Percentiles rank a stretch among this genome's conserved stretches.
phyloP scores from a whole-genome alignment of 2,888 invertebrate genomes.

The Gasteruption jaculator region DNA sequence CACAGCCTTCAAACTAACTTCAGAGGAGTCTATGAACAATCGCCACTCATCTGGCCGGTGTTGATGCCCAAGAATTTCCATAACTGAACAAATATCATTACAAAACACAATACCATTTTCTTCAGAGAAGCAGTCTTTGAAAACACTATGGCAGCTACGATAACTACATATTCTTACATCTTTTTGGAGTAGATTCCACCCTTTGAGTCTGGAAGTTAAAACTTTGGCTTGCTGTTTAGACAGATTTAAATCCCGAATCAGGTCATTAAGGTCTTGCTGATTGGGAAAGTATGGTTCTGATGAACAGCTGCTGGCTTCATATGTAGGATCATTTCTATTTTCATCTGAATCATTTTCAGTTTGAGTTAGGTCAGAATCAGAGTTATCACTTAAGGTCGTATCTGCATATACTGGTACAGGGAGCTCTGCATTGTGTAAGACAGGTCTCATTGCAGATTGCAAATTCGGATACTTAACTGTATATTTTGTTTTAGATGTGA shows the following conservation, averaged over 20 bases:
- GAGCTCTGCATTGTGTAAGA: conserved; percentile 4
- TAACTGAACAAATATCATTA: conserved; percentile 7
- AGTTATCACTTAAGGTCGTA: neutral
- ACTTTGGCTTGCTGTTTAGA: conserved; percentile 1
- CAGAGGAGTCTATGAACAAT: no score
- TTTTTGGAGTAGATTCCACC: conserved; percentile 3
- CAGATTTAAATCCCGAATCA: conserved; percentile 5
- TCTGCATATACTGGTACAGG: conserved; percentile 1
- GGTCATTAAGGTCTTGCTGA: conserved; percentile 7
- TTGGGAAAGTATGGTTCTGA: conserved; percentile 2
- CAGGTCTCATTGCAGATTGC: conserved; percentile 11
- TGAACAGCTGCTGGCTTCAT: conserved; percentile 16
- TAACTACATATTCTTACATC: conserved; percentile 15
- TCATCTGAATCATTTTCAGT: no score
- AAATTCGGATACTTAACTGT: conserved; percentile 5
- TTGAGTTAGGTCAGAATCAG: neutral
- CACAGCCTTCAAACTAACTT: conserved; percentile 24
- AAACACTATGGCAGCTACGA: conserved; percentile 15
- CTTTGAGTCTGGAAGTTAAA: conserved; percentile 2
- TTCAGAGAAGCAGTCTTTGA: conserved; percentile 18
- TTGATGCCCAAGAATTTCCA: conserved; percentile 1
- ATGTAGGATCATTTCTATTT: conserved; percentile 15
- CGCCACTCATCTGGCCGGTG: conserved; percentile 20
- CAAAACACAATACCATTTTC: conserved; percentile 12
- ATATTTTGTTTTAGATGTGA: conserved; percentile 10